These are phyloP conservation scores for Hippocampus zosterae DNA, from an alignment of 2,113 vertebrate genomes.

Conservation along the genomic window DNA sequence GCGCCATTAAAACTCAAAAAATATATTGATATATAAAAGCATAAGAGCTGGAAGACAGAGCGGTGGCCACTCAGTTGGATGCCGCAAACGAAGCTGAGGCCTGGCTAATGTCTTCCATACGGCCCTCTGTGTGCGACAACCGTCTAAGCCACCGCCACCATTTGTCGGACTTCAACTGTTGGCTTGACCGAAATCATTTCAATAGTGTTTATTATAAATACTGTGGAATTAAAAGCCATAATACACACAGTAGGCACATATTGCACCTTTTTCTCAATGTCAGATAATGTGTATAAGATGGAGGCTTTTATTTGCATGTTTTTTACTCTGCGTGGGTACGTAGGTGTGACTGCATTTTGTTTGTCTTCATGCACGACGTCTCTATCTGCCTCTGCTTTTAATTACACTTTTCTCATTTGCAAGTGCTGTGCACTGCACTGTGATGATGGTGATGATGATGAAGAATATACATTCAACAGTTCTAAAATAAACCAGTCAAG, in stretches of 20 bases:
- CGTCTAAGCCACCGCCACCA: no score
- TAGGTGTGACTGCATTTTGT: neutral
- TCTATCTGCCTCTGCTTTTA: slow-evolving; percentile 36
- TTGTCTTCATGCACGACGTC: slow-evolving; percentile 3
- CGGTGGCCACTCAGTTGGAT: slow-evolving; percentile 40
- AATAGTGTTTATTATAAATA: neutral
- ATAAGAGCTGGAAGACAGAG: slow-evolving; percentile 36
- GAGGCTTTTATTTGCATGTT: no score
- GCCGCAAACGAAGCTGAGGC: slow-evolving; percentile 26
- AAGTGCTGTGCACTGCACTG: neutral
- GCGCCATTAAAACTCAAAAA: slow-evolving; percentile 26
- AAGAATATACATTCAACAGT: slow-evolving; percentile 32
- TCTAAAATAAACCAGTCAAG: slow-evolving; percentile 54
- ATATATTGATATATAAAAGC: slow-evolving; percentile 12
- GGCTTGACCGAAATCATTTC: neutral
- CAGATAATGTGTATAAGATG: no score
- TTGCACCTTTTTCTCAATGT: neutral
- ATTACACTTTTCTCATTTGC: slow-evolving; percentile 47
- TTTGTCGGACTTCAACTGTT: neutral
- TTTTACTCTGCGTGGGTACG: neutral
- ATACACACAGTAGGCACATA: neutral
- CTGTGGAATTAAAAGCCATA: neutral
- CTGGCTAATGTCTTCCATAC: neutral
- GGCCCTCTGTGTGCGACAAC: neutral
- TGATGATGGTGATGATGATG: slow-evolving; percentile 15